Evolutionary conservation across 2,888 invertebrate species (phyloP).

Genomic region (Cremastinae sp.): DNA sequence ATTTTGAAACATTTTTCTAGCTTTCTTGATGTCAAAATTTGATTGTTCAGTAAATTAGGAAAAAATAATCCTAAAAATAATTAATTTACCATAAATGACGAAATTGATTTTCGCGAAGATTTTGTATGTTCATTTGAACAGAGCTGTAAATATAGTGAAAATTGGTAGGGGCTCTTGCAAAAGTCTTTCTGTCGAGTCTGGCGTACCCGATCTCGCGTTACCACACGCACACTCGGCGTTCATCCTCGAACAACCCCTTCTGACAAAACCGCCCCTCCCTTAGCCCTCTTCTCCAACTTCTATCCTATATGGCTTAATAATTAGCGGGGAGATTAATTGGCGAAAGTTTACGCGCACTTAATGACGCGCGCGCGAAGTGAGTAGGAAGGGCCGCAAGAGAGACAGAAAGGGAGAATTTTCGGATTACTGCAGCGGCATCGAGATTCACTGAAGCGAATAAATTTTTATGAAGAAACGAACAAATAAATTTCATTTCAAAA

Average conservation of each 20-base stretch:
- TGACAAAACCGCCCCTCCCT: conserved; percentile 46
- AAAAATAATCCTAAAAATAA: too few relatives aligned
- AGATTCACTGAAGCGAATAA: too few relatives aligned
- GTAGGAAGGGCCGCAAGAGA: conserved; percentile 1
- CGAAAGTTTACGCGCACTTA: conserved; percentile 71
- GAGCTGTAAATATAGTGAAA: neutral
- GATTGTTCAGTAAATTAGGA: too few relatives aligned
- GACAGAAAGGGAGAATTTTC: conserved; percentile 8
- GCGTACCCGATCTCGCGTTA: conserved; percentile 15
- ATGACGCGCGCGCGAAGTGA: conserved; percentile 62
- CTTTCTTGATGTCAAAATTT: too few relatives aligned
- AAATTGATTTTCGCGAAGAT: too few relatives aligned
- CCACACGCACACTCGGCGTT: conserved; percentile 44
- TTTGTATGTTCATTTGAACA: neutral
- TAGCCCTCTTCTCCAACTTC: conserved; percentile 66
- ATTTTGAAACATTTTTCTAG: too few relatives aligned
- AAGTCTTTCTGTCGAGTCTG: conserved; percentile 30
- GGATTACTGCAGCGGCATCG: too few relatives aligned
- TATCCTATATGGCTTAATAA: conserved; percentile 75
- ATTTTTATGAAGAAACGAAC: too few relatives aligned
- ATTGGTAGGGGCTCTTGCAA: conserved; percentile 39
- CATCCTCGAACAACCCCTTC: conserved; percentile 41
- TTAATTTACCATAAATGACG: too few relatives aligned
- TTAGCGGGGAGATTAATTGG: conserved; percentile 77
- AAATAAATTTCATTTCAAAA: too few relatives aligned